Conservation (phyloP, 2,797 vertebrate genomes). For the Etheostoma perlongum region DNA sequence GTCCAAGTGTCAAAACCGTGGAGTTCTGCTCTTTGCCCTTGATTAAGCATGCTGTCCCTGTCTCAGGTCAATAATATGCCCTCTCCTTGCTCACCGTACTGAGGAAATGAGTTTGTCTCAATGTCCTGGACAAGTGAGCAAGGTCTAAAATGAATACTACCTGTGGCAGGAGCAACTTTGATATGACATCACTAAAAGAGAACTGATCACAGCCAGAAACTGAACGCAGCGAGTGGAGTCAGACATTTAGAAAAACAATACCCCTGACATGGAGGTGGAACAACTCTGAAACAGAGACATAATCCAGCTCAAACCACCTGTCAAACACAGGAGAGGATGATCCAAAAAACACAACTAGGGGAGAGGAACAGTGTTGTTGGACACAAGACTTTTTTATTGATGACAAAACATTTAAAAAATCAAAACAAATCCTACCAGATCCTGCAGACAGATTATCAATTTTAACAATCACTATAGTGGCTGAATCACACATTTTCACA, state of each 20-base stretch:
- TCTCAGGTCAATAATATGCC: constrained; percentile 52
- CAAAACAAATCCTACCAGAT: not conserved
- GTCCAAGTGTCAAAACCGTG: constrained; percentile 30
- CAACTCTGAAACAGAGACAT: not conserved
- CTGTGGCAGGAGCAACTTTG: constrained; percentile 16
- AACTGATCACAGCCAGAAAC: constrained; percentile 13
- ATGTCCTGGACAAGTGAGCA: constrained; percentile 21
- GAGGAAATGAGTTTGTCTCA: constrained; percentile 47
- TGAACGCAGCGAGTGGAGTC: not conserved
- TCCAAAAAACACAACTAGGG: not conserved
- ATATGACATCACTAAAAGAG: constrained; percentile 27
- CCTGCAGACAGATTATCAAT: not conserved
- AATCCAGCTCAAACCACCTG: not conserved
- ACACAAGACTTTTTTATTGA: not conserved
- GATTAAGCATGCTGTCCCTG: constrained; percentile 47
- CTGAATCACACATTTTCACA: not conserved
- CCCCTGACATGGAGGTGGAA: not conserved
- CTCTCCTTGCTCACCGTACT: constrained; percentile 32
- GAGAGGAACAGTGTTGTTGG: not conserved
- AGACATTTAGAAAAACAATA: constrained; percentile 13
- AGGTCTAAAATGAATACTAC: constrained; percentile 28
- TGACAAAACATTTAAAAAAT: not conserved
- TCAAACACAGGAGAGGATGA: not conserved
- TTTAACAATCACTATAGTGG: not conserved
- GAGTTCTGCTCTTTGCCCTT: constrained; percentile 42